Percentiles rank a stretch among this genome's conserved stretches.
Evolutionary conservation across 2,113 vertebrate species (phyloP).

Genomic region (Speoplatyrhinus poulsoni): DNA sequence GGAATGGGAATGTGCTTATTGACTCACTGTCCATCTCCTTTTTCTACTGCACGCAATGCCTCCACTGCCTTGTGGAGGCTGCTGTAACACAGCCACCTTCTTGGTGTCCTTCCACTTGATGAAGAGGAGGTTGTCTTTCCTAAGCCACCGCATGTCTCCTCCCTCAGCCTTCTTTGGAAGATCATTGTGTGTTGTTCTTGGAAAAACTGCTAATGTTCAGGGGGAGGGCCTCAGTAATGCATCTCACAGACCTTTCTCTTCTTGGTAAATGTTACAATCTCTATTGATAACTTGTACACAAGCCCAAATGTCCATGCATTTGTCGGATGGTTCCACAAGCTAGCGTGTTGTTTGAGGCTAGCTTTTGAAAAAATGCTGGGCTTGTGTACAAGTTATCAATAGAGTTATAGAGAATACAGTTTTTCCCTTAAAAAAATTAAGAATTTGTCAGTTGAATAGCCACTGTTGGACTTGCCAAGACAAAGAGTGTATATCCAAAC

Average conservation of each 20-base stretch:
- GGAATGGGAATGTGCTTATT: too few species aligned
- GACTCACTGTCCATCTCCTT: too few species aligned
- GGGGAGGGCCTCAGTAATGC: too few species aligned
- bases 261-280: too few species aligned
- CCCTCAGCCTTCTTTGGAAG: not conserved
- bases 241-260: too few species aligned
- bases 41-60: too few species aligned
- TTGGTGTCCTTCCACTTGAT: too few species aligned
- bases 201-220: not conserved
- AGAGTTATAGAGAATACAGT: conserved; percentile 8
- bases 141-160: too few species aligned
- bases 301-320: not conserved
- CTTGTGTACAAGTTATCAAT: conserved; percentile 28
- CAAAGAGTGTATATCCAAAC: conserved; percentile 26
- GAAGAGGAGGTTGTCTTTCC: too few species aligned
- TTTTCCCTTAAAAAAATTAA: conserved; percentile 21
- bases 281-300: too few species aligned
- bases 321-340: not conserved
- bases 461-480: conserved; percentile 22
- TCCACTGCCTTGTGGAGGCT: not conserved
- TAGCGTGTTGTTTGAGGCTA: not conserved
- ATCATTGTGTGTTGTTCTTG: not conserved
- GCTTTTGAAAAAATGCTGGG: conserved; percentile 12
- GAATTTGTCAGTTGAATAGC: conserved; percentile 24
- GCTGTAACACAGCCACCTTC: too few species aligned